Base-by-base conservation (phyloP, 2,113 vertebrate genomes). In the Oryzias javanicus region DNA sequence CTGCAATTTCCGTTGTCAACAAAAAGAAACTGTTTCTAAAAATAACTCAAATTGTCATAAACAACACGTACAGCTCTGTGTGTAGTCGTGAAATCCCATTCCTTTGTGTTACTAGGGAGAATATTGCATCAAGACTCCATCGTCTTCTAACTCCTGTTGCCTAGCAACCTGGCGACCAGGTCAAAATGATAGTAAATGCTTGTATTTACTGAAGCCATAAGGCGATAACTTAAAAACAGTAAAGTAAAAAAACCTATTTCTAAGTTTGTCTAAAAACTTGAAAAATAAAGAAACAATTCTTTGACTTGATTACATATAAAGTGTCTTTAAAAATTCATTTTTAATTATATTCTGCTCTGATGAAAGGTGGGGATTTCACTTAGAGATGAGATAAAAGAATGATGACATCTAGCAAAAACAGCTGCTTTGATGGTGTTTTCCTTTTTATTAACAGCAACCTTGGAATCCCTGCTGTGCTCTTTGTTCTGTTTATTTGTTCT, bases 101-200 rank as follows among this genome's bases (percentile, higher is more conserved):
- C 72, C 35, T 19, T 51, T 27, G 60, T 78, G 85, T 90, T 84
- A 79, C 86, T 83, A 82, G 80, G 74, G 60, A 86, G 79, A 84
- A 81, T 42, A 55, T 42, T 67, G 62, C 47, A 40, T 79, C 70
- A 74, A 64, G 42, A 74, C 68, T 63, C 57, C 59, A 74, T 77
- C 81, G 76, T 87, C 81, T 85, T 72, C 40, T 57, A 20, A 77
- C 54, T 49, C 56, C 57, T 73, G 89, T 92, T 91, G 90, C 91
- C 76, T 88, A 63, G 90, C 89, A 91, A 91, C 90, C 49, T 56
- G 1, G 16, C 35, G 35, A 74, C 62, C 67, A 7, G 83, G 85
- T 91, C 89, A 90, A 78, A 89, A 81, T 74, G 55, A 86, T 58
- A 59, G 77, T 67, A 55, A 69, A 63, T 67, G 66, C 41, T 60